Conservation (phyloP, 2,888 invertebrate genomes). For the Isotomurus palustris region DNA sequence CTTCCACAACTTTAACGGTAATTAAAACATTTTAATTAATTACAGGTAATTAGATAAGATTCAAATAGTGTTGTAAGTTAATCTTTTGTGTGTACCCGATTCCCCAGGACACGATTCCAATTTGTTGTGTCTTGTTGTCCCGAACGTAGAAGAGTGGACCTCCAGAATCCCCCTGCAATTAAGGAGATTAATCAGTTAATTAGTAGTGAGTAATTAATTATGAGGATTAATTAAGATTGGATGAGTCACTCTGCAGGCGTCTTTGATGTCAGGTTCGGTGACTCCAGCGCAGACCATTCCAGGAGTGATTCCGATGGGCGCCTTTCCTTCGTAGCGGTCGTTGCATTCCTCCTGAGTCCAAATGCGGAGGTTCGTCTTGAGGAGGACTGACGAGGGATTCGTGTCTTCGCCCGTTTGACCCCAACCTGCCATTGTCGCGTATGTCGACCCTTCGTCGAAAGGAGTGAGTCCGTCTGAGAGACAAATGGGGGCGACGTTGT, state of each 20-base stretch:
- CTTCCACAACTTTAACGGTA: conserved; percentile 29
- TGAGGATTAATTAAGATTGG: not conserved
- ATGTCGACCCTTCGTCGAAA: conserved; percentile 60
- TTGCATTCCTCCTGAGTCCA: conserved; percentile 31
- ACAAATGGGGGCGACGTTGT: conserved; percentile 72
- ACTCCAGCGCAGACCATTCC: conserved; percentile 31
- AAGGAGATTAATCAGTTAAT: not conserved
- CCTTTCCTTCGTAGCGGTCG: conserved; percentile 25
- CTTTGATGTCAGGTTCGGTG: conserved; percentile 7
- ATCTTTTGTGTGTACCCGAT: conserved; percentile 20
- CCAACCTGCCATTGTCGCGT: conserved; percentile 29
- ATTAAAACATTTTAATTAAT: conserved; percentile 2
- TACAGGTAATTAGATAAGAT: not conserved
- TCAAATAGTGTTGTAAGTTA: not conserved
- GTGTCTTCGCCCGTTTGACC: conserved; percentile 19
- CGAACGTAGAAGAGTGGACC: conserved; percentile 19
- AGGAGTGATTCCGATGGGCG: conserved; percentile 25
- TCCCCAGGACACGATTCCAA: conserved; percentile 28
- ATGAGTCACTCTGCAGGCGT: conserved; percentile 24
- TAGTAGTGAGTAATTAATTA: not conserved
- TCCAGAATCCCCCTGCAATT: conserved; percentile 13
- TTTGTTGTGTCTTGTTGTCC: conserved; percentile 18
- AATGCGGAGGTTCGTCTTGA: conserved; percentile 25
- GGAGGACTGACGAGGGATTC: conserved; percentile 11
- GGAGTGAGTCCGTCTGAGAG: conserved; percentile 49